Evolutionary conservation across 2,888 invertebrate genomes (phyloP).

Genomic region (Cephalotes varians): DNA sequence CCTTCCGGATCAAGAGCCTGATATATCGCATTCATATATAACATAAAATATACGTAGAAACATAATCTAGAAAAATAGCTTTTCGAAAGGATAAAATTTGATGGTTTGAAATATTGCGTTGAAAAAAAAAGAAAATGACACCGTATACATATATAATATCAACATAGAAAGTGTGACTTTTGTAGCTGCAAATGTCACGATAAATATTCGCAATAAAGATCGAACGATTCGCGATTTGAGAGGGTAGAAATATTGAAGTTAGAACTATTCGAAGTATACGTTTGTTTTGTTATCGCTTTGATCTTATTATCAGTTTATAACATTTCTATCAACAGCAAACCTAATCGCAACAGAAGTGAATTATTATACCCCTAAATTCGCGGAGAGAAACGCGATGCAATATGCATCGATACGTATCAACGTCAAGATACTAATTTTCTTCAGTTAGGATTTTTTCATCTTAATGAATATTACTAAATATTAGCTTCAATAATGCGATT

Average conservation of each 20-base stretch:
- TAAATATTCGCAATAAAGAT: background rate
- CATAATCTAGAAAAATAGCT: conserved; percentile 3
- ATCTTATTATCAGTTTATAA: too few relatives aligned
- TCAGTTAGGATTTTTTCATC: background rate
- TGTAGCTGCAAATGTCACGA: background rate
- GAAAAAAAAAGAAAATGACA: background rate
- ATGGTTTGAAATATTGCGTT: conserved; percentile 4
- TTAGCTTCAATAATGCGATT: background rate
- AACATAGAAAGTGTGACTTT: background rate
- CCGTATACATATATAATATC: background rate
- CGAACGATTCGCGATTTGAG: background rate
- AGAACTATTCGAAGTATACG: background rate
- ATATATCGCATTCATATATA: background rate
- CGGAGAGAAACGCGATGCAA: background rate
- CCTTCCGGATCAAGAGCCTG: conserved; percentile 5
- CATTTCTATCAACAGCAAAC: background rate
- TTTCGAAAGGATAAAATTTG: background rate
- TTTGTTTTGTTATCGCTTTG: background rate
- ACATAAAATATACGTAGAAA: background rate
- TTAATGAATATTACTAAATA: conserved; percentile 5
- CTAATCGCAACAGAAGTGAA: conserved; percentile 1
- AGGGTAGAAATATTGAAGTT: background rate
- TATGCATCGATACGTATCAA: background rate
- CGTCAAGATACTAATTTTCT: conserved; percentile 2
- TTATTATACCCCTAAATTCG: background rate